Base-by-base conservation (phyloP, 2,113 vertebrate genomes). In the Peromyscus polionotus region DNA sequence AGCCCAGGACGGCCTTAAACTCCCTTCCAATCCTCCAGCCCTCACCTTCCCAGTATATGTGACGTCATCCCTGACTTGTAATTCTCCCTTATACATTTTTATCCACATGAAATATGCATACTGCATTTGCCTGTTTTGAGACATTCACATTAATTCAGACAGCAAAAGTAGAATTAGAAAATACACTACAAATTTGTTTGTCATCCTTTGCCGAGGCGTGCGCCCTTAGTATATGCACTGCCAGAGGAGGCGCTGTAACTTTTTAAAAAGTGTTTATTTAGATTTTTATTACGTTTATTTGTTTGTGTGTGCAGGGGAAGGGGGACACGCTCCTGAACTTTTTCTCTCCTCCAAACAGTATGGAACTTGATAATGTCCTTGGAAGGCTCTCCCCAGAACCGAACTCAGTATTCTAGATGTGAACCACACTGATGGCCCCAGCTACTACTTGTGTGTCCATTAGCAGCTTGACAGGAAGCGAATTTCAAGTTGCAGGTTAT, bases 81-180 rank as follows among this genome's bases (percentile, higher is more conserved):
- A 98, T 98, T 98, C 98, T 98, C 39, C 59, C 77, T 89, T 93
- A 63, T 48, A 94, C 93, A 95, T 48, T 92, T 97, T 14, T 94
- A 91, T 95, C 90, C 61, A 63, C 77, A 77, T 61, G 90, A 79
- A 57, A 20, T 24, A 26, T 61, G 94, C 95, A 26, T 72, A 95
- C 48, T 97, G 68, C 92, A 94, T 92, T 90, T 93, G 39, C 57
- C 80, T 97, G 79, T 67, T 76, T 0, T 22, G 1, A 72, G 61
- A 1, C 36, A 75, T 93, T 76, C 96, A 94, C 94, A 63, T 54
- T 87, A 83, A 73, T 80, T 88, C 77, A 86, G 54, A 91, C 5
- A 3, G 51, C 61, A 97, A 95, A 39, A n/a, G 90, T 63, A 95
- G 54, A 95, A 95, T 88, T 48, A 73, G 94, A 92, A 96, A 90